These are phyloP conservation scores for Brachionus angularis DNA, from an alignment of 1,140 invertebrate genomes.

Conservation along the genomic window DNA sequence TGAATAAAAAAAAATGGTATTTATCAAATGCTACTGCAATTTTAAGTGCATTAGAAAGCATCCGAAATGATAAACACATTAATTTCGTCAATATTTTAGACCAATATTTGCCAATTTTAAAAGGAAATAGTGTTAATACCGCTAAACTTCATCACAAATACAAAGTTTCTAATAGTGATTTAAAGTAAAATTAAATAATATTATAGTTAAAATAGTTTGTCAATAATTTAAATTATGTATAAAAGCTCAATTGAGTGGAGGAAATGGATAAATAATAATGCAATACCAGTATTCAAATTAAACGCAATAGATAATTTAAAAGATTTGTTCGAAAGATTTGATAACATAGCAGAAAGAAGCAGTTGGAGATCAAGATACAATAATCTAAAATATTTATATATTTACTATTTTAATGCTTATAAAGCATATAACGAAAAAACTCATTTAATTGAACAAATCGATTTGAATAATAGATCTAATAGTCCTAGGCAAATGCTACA, in stretches of 20 bases:
- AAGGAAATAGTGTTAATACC: not conserved
- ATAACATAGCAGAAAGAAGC: not conserved
- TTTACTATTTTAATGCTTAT: constrained; percentile 18
- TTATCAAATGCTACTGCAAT: constrained; percentile 27
- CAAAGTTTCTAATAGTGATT: not conserved
- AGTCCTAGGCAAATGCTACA: not conserved
- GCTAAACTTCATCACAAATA: not conserved
- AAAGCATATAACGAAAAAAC: constrained; percentile 4
- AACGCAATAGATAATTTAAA: constrained; percentile 28
- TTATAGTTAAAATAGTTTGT: not conserved
- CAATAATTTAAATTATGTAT: not conserved
- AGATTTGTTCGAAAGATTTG: constrained; percentile 37
- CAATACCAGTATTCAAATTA: constrained; percentile 22
- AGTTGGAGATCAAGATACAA: constrained; percentile 21
- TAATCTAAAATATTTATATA: constrained; percentile 1
- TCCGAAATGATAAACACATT: constrained; percentile 5
- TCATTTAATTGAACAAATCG: not conserved
- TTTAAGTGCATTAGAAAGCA: constrained; percentile 28
- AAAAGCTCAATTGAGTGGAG: constrained; percentile 36
- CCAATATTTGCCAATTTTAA: constrained; percentile 16
- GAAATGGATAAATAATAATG: constrained; percentile 39
- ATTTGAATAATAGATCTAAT: not conserved
- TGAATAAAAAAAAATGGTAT: constrained; percentile 21
- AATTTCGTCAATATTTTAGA: constrained; percentile 17
- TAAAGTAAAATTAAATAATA: constrained; percentile 5